Base-by-base conservation (phyloP, 64 coral and sea anemone species). In the Montipora foliosa region DNA sequence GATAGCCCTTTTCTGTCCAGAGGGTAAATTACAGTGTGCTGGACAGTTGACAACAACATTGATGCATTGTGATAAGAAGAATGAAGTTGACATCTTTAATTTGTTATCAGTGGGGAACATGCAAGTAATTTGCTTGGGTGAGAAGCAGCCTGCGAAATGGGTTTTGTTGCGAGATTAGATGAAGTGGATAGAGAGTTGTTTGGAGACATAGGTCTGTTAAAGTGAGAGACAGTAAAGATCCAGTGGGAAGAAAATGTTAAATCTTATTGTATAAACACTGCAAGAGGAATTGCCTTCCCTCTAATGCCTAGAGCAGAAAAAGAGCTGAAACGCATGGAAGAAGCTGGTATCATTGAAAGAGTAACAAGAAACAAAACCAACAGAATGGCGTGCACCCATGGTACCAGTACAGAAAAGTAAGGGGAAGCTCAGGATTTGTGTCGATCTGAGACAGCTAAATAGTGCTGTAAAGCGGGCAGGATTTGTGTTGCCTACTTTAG, bases 261-360 rank as follows among this genome's bases (percentile, higher is more conserved):
- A 55, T 83, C 91, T 13, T 93, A 93, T 52, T 76, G 77, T 25
- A 57, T 93, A 22, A 69, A 21, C 58, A 59, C 82, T 15, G 52
- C 91, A 14, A 87, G 91, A 44, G 75, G 83, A 79, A 80, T 93
- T 61, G 72, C 91, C 13, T 88, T 93, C 21, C 91, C 91, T 8
- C 49, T 87, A 8, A 25, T 87, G 47, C 83, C 82, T 0, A 87
- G 61, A 78, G 91, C 87, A 22, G 72, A 87, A 93, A 51, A 85
- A 19, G 82, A 93, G 47, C 83, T 93, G 12, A 81, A 66, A 57
- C 74, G 83, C 21, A 61, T 93, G 49, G 24, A 78, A 44, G 22
- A 79, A 22, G 29, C 64, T 45, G 91, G 81, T n/a, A 67, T 93
- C 20, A 93, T 93, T 64, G 78, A 79, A 78, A 55, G 67, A 76